Base-by-base conservation (phyloP, 2,113 vertebrate species). In the Cinclus cinclus region DNA sequence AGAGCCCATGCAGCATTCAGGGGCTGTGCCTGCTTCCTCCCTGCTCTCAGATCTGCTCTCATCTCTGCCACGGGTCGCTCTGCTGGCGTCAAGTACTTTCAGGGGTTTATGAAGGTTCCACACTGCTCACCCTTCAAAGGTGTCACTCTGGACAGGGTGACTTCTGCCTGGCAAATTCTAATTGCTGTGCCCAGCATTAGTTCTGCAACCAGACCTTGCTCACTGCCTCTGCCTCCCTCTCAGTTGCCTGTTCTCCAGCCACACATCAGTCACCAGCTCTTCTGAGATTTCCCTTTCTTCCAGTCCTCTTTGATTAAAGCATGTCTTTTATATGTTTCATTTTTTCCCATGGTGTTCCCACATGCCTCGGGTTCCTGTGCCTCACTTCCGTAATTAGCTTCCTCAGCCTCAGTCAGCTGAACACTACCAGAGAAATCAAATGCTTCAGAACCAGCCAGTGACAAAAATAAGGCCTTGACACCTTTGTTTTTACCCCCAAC, bases 241-340 rank as follows among this genome's bases (percentile, higher is more conserved):
- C 60, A 37, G 60, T 1, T 79, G 35, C 87, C 73, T 59, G 31
- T 47, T 81, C 89, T 89, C 35, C 73, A 84, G 89, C 52, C 31
- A 7, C 73, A 81, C 50, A 93, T 92, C 95, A 95, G 73, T 92
- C 89, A 47, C 69, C n/a, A 31, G 30, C 80, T 90, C 89, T 90
- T 92, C 83, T 60, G 87, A 87, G 73, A 60, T 28, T 78, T 70
- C 75, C 9, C 70, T 92, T 83, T 53, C 64, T 94, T 86, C 86
- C 89, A 81, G 5, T 47, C 62, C 55, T 63, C 88, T 93, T 92
- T 92, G 94, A 97, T 91, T 93, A 92, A 96, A 60, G 60, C 37
- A 59, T n/a, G 30, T n/a, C 89, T 86, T 96, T 90, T 41, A 55
- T 70, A 91, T 16, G 35, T 52, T 63, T 67, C 60, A 2, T 46